A percentile compares a stretch with the other conserved stretches of the same genome.
Conservation (phyloP, 2,797 vertebrate species). For the Trematomus bernacchii region DNA sequence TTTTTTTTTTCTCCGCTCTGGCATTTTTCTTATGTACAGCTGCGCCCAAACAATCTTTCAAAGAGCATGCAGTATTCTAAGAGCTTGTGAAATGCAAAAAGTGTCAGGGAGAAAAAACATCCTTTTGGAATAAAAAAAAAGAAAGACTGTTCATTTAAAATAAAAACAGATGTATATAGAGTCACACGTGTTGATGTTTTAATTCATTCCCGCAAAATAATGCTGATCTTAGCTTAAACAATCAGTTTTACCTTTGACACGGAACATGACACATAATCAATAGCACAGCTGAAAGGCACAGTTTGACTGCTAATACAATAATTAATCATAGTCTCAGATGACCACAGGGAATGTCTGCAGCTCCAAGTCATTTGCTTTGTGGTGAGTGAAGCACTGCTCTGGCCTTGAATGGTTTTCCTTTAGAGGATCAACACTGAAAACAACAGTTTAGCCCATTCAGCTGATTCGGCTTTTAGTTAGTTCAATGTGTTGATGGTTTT, state of each 20-base stretch:
- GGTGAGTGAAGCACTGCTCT: conserved; percentile 18
- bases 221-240: conserved; percentile 44
- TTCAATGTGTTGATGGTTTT: neutral
- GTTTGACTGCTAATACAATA: conserved; percentile 66
- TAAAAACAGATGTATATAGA: neutral
- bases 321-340: conserved; percentile 67
- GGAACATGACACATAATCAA: conserved; percentile 71
- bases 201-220: neutral
- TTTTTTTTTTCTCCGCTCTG: conserved; percentile 9
- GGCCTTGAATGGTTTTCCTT: conserved; percentile 14
- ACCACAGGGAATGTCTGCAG: conserved; percentile 52
- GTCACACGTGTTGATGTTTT: neutral
- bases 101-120: neutral
- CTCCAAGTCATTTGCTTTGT: conserved; percentile 29
- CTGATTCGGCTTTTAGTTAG: neutral
- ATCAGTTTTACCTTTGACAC: conserved; percentile 63
- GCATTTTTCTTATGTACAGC: conserved; percentile 49
- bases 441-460: conserved; percentile 1
- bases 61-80: neutral
- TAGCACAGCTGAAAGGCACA: conserved; percentile 60
- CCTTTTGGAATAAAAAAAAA: neutral
- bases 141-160: neutral
- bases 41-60: conserved; percentile 40
- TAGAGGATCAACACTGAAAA: neutral
- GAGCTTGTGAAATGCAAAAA: conserved; percentile 7